A percentile compares a stretch with the other conserved stretches of the same genome.
These are phyloP conservation scores for Eurosta solidaginis DNA, from an alignment of 1,140 invertebrate genomes.

Conservation along the genomic window DNA sequence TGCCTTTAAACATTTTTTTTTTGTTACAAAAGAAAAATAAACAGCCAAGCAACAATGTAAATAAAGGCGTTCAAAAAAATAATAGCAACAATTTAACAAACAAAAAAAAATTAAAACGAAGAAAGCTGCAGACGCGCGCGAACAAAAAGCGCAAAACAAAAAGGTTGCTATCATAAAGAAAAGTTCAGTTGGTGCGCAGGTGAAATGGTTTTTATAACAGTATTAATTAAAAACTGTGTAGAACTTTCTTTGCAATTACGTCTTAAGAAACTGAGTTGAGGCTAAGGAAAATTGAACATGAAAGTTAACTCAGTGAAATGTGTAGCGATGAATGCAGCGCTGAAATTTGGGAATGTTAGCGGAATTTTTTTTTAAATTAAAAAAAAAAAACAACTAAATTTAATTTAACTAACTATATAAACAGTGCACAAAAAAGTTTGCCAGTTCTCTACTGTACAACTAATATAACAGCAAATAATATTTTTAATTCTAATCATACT, in stretches of 20 bases:
- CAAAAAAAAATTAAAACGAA: background rate
- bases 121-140: too few relatives aligned
- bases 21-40: background rate
- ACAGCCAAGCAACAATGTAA: background rate
- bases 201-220: slow-evolving; percentile 17
- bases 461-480: background rate
- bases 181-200: background rate
- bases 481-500: background rate
- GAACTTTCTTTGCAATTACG: background rate
- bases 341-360: too few relatives aligned
- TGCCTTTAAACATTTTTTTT: background rate
- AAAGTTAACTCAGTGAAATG: background rate
- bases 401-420: too few relatives aligned
- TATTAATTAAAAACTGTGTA: slow-evolving; percentile 2
- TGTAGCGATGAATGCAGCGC: too few relatives aligned
- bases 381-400: too few relatives aligned
- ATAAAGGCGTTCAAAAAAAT: background rate
- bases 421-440: too few relatives aligned
- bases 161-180: background rate
- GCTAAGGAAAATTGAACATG: background rate
- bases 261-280: background rate
- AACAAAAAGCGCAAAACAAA: background rate
- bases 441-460: too few relatives aligned
- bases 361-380: too few relatives aligned
- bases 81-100: background rate